These are phyloP conservation scores for Oostethus manadensis DNA, from an alignment of 2,113 vertebrate species.

Conservation along the genomic window DNA sequence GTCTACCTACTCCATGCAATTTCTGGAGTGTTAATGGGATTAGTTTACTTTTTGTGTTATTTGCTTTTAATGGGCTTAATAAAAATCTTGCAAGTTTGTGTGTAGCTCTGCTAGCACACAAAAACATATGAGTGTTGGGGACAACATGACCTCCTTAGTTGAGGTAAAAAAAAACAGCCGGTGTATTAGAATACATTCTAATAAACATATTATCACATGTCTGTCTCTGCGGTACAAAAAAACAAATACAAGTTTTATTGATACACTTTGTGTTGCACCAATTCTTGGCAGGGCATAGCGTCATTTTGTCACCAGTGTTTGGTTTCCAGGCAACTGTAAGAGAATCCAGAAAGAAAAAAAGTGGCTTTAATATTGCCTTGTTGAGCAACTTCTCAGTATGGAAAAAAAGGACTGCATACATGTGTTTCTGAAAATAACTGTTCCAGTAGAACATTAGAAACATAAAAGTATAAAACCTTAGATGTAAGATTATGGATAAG, in stretches of 20 bases:
- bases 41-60: neutral
- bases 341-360: neutral
- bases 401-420: too few relatives aligned
- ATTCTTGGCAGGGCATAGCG: neutral
- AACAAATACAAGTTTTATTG: neutral
- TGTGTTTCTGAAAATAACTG: too few relatives aligned
- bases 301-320: neutral
- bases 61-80: neutral
- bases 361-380: neutral
- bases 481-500: neutral
- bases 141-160: neutral
- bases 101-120: neutral
- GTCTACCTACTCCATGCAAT: neutral
- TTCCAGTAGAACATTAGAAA: too few relatives aligned
- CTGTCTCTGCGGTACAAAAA: neutral
- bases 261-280: neutral
- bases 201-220: neutral
- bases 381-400: too few relatives aligned
- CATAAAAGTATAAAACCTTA: too few relatives aligned
- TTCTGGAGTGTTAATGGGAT: neutral
- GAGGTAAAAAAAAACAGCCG: neutral
- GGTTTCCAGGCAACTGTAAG: neutral
- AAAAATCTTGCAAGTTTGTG: neutral
- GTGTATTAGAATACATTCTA: neutral
- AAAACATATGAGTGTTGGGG: neutral